Conservation (phyloP, 2,113 vertebrate genomes). For the Barbus barbus region DNA sequence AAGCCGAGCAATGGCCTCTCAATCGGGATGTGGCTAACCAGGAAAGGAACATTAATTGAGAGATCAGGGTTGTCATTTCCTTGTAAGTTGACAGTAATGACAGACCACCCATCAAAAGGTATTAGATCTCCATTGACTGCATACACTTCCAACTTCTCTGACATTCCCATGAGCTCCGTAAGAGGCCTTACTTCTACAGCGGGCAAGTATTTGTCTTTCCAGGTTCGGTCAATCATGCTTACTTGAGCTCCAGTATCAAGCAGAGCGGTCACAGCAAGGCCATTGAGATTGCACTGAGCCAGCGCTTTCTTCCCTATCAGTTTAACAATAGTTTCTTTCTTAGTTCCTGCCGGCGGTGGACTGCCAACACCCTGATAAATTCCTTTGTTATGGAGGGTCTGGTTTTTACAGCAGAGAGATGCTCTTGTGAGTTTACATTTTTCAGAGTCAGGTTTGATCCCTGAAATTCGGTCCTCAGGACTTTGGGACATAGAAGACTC, state of each 20-base stretch:
- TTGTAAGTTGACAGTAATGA: too few species aligned
- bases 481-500: background rate
- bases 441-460: background rate
- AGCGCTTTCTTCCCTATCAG: background rate
- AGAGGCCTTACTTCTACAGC: slow-evolving; percentile 15
- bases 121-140: too few species aligned
- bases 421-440: too few species aligned
- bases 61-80: too few species aligned
- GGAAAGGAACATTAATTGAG: too few species aligned
- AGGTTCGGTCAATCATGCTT: background rate
- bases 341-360: background rate
- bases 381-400: background rate
- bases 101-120: too few species aligned
- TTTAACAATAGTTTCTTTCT: background rate
- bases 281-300: too few species aligned
- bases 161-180: background rate
- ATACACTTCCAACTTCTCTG: background rate
- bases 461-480: background rate
- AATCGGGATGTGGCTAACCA: too few species aligned
- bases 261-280: too few species aligned
- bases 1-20: too few species aligned
- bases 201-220: slow-evolving; percentile 13
- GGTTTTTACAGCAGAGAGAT: background rate
- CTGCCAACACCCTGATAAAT: background rate
- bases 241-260: background rate